Evolutionary conservation across 1,140 invertebrate species (phyloP).

Genomic region (Acromyrmex charruanus): DNA sequence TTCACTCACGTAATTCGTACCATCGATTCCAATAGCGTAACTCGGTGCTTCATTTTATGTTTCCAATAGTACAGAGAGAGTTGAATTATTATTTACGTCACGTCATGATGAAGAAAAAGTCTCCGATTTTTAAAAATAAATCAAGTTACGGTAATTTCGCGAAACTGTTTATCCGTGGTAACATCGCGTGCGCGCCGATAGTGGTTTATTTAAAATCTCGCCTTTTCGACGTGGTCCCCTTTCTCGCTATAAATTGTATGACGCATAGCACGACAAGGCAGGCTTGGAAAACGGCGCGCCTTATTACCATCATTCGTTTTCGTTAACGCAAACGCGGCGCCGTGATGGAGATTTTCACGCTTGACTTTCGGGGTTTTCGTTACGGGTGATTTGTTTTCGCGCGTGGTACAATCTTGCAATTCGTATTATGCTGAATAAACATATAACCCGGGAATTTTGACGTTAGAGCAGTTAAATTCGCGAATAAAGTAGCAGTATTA

Average conservation of each 20-base stretch:
- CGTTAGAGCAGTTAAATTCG: conserved; percentile 17
- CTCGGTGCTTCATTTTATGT: conserved; percentile 11
- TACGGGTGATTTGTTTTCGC: conserved; percentile 56
- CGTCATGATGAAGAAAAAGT: conserved; percentile 9
- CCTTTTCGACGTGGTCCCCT: conserved; percentile 20
- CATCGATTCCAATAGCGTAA: conserved; percentile 40
- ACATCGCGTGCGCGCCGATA: conserved; percentile 6
- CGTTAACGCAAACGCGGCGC: conserved; percentile 59
- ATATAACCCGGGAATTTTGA: conserved; percentile 32
- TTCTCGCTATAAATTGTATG: conserved; percentile 52
- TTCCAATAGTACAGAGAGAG: background rate
- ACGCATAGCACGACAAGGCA: conserved; percentile 48
- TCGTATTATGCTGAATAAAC: conserved; percentile 36
- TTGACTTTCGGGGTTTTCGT: conserved; percentile 56
- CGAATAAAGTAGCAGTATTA: background rate
- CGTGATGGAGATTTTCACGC: conserved; percentile 52
- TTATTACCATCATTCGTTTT: conserved; percentile 64
- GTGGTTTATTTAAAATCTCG: conserved; percentile 47
- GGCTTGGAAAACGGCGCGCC: conserved; percentile 49
- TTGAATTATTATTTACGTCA: conserved; percentile 19
- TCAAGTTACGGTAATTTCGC: conserved; percentile 12
- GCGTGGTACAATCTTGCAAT: conserved; percentile 48
- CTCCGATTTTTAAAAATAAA: background rate
- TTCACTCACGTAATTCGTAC: conserved; percentile 37
- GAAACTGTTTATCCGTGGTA: background rate